Evolutionary conservation across 2,888 invertebrate genomes (phyloP), one percentile per base, ranked within the genome.

Genomic region (Drosophila antonietae): DNA sequence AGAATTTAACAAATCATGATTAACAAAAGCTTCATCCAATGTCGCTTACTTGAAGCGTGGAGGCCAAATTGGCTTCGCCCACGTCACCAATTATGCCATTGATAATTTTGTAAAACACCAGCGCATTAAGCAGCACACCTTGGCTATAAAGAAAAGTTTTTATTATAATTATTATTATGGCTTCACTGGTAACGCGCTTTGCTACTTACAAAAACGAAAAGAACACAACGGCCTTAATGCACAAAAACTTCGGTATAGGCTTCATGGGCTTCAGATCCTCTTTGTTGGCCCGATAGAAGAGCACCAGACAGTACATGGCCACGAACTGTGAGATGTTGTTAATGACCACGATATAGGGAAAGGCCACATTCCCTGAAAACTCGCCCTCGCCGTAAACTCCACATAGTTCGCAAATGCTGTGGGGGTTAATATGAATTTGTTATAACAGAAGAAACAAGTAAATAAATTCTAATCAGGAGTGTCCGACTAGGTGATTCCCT

Each of bases 201-300:
- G 2, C 1, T n/a, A 95, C 97, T 96, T 95, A 98, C 98, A 98
- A 98, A 93, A 99, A 99, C 53, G 98, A 98, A 92, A 98, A 97
- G 94, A 99, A 99, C 31, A 99, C 98, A 62, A 99, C 98, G 80
- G 98, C 97, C 94, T 99, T 99, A 83, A 99, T 98, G 93, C 98
- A 98, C 60, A 99, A 94, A 93, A 99, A 98, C 93, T 99, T 99
- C 53, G 97, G 97, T 78, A 99, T 94, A 0, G 99, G 99, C 90
- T 96, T 96, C 96, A 99, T 98, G 7, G 98, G 98, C 83, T 95
- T 95, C 53, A 99, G 93, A 92, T 98, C 97, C 63, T 91, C 90
- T 89, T 95, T 95, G 92, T 97, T 98, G 6, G 98, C 98, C 92
- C 95, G 95, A 91, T 99, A 99, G 93, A 99, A 99, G 76, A 99